Evolutionary conservation across 2,888 invertebrate genomes (phyloP), one percentile per base, ranked within the genome.

Genomic region (Mythimna lalbum): DNA sequence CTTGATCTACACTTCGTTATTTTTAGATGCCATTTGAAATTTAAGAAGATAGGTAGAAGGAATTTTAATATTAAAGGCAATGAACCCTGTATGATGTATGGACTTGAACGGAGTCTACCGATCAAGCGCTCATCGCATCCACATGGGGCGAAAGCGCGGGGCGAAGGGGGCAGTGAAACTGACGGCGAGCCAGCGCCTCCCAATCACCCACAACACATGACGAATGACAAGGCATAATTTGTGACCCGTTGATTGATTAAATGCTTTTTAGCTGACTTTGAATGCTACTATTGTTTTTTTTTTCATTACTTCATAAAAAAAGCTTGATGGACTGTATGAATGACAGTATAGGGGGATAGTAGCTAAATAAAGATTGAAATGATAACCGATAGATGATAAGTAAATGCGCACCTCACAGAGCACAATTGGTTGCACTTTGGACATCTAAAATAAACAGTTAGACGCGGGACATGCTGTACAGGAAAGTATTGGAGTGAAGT

Each of bases 11-110:
- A 47, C 55, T n/a, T 31, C 43, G 31, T 10, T 31, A 50, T 39
- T 23, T 61, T 62, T 39, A 21, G 12, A 39, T 21, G 27, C 5
- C 12, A 53, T 67, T 63, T 62, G 17, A 63, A 47, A 31, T 14
- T 27, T 69, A 17, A 21, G 19, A 49, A 39, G 36, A 49, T 33
- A 27, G 33, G 33, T 52, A 2, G 14, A 14, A 56, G 39, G 39
- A 63, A 49, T 71, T 36, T 62, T 31, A 23, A 63, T 62, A 62
- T 39, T 21, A 49, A 55, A 70, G 27, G 10, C 70, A 47, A 47
- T 49, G 36, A 61, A 70, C 21, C 52, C 49, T 19, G 6, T 33
- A 27, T 36, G 36, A 69, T 69, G 39, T 17, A 61, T 39, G 47
- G 31, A 62, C 21, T 49, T 36, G 14, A 17, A 7, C 4, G 17